phyloP scores from a whole-genome alignment of 2,113 vertebrate species.

The Apistogramma diplotaenia region DNA sequence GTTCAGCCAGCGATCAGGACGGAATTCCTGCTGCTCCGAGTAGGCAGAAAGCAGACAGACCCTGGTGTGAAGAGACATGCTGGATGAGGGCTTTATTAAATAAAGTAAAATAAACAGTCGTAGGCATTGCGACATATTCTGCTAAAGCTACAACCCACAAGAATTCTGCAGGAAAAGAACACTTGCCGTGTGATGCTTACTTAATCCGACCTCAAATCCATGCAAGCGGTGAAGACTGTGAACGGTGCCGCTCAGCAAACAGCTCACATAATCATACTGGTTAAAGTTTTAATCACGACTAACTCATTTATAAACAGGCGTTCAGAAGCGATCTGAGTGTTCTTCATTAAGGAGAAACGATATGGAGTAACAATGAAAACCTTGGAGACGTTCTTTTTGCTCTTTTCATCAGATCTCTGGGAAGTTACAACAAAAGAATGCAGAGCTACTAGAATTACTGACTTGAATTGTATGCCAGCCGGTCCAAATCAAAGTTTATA shows the following conservation, averaged over 20 bases:
- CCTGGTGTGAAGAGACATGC: conserved; percentile 57
- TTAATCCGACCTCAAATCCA: conserved; percentile 49
- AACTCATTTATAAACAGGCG: conserved; percentile 1
- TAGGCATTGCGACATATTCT: conserved; percentile 54
- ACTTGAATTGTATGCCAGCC: neutral
- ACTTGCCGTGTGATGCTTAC: conserved; percentile 43
- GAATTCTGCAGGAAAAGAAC: conserved; percentile 56
- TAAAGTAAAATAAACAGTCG: conserved; percentile 63
- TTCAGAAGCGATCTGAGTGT: neutral
- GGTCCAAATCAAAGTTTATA: neutral
- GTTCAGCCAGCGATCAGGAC: conserved; percentile 59
- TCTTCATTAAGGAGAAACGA: neutral
- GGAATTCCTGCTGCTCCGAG: conserved; percentile 51
- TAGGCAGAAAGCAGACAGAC: conserved; percentile 23
- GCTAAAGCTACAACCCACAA: conserved; percentile 60
- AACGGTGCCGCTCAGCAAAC: conserved; percentile 31
- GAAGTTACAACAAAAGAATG: neutral
- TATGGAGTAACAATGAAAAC: neutral
- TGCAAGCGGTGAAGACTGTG: conserved; percentile 44
- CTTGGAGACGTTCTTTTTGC: neutral
- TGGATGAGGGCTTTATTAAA: conserved; percentile 59
- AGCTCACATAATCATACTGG: conserved; percentile 25
- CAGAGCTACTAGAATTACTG: neutral
- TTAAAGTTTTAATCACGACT: neutral
- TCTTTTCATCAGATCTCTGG: neutral